Evolutionary conservation across 2,888 invertebrate species (phyloP).

Genomic region (Cotesia congregata): DNA sequence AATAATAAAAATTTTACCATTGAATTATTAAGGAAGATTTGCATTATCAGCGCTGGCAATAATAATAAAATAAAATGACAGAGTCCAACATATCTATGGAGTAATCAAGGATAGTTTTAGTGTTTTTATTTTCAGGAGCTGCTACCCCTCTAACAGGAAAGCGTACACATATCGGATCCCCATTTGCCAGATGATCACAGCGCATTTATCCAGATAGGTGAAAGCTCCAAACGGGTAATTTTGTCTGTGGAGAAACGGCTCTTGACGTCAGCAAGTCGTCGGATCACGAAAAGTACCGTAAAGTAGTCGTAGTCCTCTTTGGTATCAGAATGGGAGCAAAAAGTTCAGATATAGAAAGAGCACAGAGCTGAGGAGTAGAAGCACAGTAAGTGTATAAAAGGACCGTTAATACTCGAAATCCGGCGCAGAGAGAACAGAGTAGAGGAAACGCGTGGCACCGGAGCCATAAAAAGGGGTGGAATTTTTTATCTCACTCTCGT

Average conservation of each 20-base stretch:
- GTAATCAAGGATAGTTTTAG: constrained; percentile 7
- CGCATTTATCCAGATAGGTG: constrained; percentile 28
- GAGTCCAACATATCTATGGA: neutral
- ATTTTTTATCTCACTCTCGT: constrained; percentile 36
- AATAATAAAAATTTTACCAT: no score
- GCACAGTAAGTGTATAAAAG: constrained; percentile 46
- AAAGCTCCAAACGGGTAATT: constrained; percentile 40
- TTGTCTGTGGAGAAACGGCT: constrained; percentile 54
- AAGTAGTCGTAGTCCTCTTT: constrained; percentile 10
- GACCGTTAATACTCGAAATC: constrained; percentile 45
- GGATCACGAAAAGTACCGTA: constrained; percentile 27
- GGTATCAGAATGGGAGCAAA: neutral
- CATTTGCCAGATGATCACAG: constrained; percentile 37
- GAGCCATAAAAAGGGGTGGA: constrained; percentile 36
- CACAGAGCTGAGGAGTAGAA: constrained; percentile 36
- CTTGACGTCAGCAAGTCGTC: constrained; percentile 60
- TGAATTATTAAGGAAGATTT: no score
- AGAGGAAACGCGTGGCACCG: constrained; percentile 2
- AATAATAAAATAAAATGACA: constrained; percentile 17
- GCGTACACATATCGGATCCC: constrained; percentile 37
- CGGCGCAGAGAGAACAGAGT: constrained; percentile 6
- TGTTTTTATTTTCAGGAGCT: neutral
- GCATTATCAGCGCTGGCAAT: neutral
- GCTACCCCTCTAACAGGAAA: constrained; percentile 17
- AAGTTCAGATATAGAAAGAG: constrained; percentile 5